Evolutionary conservation across 53 echinoderm and acorn worm genomes (phyloP).

Genomic region (Astropecten irregularis): DNA sequence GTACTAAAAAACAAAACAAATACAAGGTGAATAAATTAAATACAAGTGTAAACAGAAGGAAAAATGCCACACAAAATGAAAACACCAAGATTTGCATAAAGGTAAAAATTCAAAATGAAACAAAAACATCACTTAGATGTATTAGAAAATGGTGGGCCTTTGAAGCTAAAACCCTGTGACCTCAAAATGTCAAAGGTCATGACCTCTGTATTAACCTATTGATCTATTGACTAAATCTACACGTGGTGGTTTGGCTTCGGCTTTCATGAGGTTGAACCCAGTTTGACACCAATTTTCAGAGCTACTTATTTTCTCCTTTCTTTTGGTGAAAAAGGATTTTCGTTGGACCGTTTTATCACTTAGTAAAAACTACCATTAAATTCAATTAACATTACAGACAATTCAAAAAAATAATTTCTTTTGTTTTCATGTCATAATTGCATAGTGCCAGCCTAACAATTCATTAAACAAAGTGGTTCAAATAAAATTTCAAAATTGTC

Average conservation of each 20-base stretch:
- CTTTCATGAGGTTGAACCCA: too few species aligned
- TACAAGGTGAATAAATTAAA: slow-evolving; percentile 51
- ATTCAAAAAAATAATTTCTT: slow-evolving; percentile 57
- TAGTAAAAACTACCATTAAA: not conserved
- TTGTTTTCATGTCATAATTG: slow-evolving; percentile 31
- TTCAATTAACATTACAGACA: slow-evolving; percentile 23
- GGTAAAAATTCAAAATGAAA: not conserved
- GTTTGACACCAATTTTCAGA: too few species aligned
- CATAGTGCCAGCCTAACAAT: slow-evolving; percentile 57
- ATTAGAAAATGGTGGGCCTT: not conserved
- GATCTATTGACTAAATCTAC: too few species aligned
- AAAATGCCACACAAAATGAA: too few species aligned
- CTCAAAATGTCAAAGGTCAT: too few species aligned
- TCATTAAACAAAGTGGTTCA: slow-evolving; percentile 6
- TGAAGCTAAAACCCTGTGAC: too few species aligned
- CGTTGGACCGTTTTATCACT: not conserved
- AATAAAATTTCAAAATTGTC: not conserved
- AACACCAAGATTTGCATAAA: not conserved
- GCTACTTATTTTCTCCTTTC: too few species aligned
- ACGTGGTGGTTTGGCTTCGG: too few species aligned
- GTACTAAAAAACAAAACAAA: slow-evolving; percentile 20
- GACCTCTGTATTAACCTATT: too few species aligned
- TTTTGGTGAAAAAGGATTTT: too few species aligned
- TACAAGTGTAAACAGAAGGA: not conserved
- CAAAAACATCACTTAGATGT: not conserved